These are phyloP conservation scores for Aythya baeri DNA, from an alignment of 2,113 vertebrate genomes.

Conservation along the genomic window DNA sequence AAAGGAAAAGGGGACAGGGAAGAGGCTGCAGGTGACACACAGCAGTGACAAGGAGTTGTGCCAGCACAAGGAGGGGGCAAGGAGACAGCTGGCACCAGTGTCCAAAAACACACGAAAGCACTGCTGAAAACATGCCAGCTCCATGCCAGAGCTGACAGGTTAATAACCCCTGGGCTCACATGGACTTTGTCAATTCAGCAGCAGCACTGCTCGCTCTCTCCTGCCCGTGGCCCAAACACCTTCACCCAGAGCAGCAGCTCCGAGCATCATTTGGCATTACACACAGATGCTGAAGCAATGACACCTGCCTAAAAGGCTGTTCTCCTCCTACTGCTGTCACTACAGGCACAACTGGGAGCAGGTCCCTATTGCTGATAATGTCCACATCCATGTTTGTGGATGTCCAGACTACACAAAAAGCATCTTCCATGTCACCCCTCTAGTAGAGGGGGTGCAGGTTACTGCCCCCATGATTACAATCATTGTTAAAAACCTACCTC, in stretches of 20 bases:
- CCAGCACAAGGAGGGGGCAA: not conserved
- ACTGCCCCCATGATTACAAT: not conserved
- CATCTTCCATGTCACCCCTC: not conserved
- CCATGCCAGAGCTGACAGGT: not conserved
- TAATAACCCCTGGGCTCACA: not conserved
- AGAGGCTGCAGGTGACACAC: not conserved
- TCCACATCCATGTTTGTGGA: fast-evolving
- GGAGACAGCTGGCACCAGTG: not conserved
- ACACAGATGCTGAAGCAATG: not conserved
- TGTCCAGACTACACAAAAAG: not conserved
- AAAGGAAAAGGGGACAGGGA: not conserved
- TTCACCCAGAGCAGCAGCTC: not conserved
- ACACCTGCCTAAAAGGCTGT: not conserved
- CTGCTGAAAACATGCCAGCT: not conserved
- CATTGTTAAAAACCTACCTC: no score
- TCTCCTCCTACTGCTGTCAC: not conserved
- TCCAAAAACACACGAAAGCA: not conserved
- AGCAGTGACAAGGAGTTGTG: not conserved
- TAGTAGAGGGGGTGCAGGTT: not conserved
- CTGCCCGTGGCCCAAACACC: not conserved
- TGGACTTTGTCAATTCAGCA: not conserved
- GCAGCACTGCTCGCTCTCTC: not conserved
- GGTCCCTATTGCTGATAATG: fast-evolving
- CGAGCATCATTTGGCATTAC: not conserved
- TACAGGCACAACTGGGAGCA: fast-evolving